Conservation (phyloP, 1,140 invertebrate species). For the Leptoteleia sp. region DNA sequence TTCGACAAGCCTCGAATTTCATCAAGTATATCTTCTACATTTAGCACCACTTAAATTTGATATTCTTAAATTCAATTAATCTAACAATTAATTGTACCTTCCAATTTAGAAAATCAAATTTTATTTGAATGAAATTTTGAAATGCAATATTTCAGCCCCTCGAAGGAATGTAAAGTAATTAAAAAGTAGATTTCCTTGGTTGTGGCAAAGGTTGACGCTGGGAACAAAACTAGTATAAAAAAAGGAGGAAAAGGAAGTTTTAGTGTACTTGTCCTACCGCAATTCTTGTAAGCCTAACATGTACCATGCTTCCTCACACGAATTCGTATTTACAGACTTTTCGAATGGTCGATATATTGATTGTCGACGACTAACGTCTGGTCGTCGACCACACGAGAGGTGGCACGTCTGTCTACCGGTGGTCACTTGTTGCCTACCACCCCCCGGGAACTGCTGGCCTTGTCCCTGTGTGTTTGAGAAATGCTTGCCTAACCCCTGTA, state of each 20-base stretch:
- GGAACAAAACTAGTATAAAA: constrained; percentile 30
- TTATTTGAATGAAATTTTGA: no score
- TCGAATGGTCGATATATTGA: constrained; percentile 78
- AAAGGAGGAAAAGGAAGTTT: constrained; percentile 68
- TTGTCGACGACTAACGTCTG: constrained; percentile 74
- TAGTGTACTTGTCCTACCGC: constrained; percentile 77
- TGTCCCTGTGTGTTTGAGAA: constrained; percentile 77
- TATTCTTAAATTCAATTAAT: no score
- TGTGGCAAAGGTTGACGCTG: constrained; percentile 9
- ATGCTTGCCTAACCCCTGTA: constrained; percentile 72
- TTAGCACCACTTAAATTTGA: no score
- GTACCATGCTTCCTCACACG: constrained; percentile 64
- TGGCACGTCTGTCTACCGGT: constrained; percentile 71
- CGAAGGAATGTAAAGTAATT: no score
- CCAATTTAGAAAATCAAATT: no score
- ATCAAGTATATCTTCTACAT: no score
- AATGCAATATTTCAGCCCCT: no score
- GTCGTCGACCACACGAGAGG: constrained; percentile 73
- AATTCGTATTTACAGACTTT: constrained; percentile 67
- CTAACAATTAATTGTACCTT: no score
- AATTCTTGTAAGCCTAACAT: constrained; percentile 73
- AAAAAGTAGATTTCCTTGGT: neutral
- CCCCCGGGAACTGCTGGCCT: constrained; percentile 74
- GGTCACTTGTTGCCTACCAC: constrained; percentile 80
- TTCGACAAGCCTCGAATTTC: no score